Evolutionary conservation across 53 echinoderm and acorn worm genomes (phyloP), one percentile per base, ranked within the genome.

Genomic region (Henricia sp.): DNA sequence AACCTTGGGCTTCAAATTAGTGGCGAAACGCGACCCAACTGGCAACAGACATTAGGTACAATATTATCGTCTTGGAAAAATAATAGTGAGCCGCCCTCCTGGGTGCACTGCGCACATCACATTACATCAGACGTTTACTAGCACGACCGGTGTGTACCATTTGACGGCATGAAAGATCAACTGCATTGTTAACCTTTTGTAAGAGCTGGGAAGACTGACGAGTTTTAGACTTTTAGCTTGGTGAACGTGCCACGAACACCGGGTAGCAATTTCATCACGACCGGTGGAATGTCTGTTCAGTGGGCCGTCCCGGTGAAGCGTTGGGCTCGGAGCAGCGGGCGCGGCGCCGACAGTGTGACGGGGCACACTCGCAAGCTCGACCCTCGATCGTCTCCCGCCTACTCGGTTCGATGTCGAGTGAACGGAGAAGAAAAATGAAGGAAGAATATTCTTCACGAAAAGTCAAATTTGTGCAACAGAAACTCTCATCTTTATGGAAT

Each of bases 71-170:
- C 44, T 9, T 6, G 13, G 35, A 43, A 29, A 50, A 64, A 60
- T 48, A 80, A 46, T 62, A 80, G 40, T 46, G 36, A 26, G 21
- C 13, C 77, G 33, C 80, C 46, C 6, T 62, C 35, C 20, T 62
- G 80, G 11, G 38, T 34, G 59, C 17, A 30, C 9, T 62, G 43
- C 62, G 64, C 46, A 60, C 80, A 63, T 80, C 80, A 80, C 80
- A 80, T 80, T 80, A 80, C 63, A 64, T 80, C 80, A 64, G 65
- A 46, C 10, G 63, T n/a, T 80, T 80, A 80, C 62, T 80, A 34
- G 50, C 57, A 62, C 19, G 56, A 76, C 26, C 76, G 80, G 64
- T 64, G 80, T 48, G 80, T 63, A 64, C 44, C 80, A 62, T 44
- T 67, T 37, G 42, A 41, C 41, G 21, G 54, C 58, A 57, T 37